Base-by-base conservation (phyloP, 2,113 vertebrate genomes). In the human (Homo sapiens) region DNA sequence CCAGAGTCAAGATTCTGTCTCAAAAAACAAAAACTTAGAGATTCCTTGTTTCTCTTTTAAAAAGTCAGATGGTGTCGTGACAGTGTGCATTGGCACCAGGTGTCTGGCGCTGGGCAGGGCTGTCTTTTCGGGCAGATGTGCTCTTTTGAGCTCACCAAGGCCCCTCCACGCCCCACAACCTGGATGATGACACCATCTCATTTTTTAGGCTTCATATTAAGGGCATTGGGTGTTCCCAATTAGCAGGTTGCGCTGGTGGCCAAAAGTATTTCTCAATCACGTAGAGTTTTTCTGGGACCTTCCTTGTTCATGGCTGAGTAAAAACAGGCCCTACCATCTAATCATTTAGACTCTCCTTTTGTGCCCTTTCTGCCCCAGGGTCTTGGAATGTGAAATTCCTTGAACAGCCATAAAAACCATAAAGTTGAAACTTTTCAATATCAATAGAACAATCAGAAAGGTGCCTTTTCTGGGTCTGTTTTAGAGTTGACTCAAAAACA, bases 71-170 rank as follows among this genome's bases (percentile, higher is more conserved):
- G 40, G 32, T 32, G 2, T 23, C 1, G 0, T 13, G 10, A 1
- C 8, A 1, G 14, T 1, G 40, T 6, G 10, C 6, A 0, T 16
- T 13, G 72, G 11, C 5, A 8, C 22, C 4, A 5, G 9, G 0
- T 38, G 79, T 17, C 38, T 18, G 8, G 75, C 72, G 55, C 13
- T 75, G 40, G 57, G 22, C 38, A n/a, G 50, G 66, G 27, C 38
- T 17, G 40, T 16, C 68, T 72, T 48, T 48, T 2, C 32, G 72
- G 64, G 7, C 43, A 79, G 32, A 14, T 2, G 1, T 32, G 25
- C 30, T 25, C 52, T 82, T 78, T 50, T 8, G 1, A n/a, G 48
- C 22, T 61, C 40, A 35, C 18, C 43, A 14, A 4, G 70, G 22
- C 17, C 61, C 43, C 12, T 5, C n/a, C 17, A 14, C 0, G 0